phyloP scores from a whole-genome alignment of 2,797 vertebrate species.

The Gallinago solitaria region DNA sequence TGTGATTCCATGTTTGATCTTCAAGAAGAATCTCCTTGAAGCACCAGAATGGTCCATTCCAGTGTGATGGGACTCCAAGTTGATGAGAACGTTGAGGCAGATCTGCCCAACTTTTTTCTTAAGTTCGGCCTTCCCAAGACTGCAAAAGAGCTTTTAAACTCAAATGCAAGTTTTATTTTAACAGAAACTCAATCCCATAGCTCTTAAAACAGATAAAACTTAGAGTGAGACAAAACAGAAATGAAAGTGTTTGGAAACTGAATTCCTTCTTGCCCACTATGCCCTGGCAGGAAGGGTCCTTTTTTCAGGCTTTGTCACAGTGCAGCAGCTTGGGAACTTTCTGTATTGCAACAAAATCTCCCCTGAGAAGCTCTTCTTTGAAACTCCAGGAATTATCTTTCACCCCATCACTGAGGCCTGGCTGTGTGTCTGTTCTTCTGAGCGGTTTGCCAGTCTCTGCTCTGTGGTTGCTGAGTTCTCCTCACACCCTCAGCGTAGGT shows the following conservation, averaged over 20 bases:
- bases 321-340: background rate
- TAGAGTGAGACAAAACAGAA: conserved; percentile 14
- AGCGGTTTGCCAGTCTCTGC: background rate
- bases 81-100: background rate
- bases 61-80: background rate
- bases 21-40: background rate
- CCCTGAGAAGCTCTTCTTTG: background rate
- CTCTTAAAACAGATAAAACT: conserved; percentile 35
- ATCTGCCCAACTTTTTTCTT: background rate
- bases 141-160: background rate
- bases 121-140: background rate
- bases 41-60: background rate
- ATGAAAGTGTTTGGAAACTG: background rate
- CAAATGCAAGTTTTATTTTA: background rate
- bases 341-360: background rate
- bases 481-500: background rate
- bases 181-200: background rate
- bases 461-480: background rate
- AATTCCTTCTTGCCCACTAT: background rate
- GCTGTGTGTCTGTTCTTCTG: background rate
- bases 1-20: background rate
- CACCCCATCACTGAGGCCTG: background rate
- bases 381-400: background rate
- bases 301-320: background rate
- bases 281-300: background rate